These are phyloP conservation scores for Drosophila dunni DNA, from an alignment of 1,140 invertebrate genomes.

Conservation along the genomic window DNA sequence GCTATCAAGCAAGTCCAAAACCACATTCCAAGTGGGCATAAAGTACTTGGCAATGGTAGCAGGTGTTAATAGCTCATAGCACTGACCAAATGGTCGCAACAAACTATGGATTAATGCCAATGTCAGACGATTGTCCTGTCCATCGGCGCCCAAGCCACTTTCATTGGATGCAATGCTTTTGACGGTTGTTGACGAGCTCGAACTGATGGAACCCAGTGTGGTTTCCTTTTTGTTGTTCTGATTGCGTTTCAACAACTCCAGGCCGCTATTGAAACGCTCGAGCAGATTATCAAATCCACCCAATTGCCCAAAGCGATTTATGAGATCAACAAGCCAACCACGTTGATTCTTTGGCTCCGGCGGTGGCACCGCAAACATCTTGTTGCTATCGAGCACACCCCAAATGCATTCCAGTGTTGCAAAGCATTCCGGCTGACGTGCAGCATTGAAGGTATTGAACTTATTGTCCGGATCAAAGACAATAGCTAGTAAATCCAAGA, in stretches of 20 bases:
- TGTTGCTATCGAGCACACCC: conserved; percentile 79
- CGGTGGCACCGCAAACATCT: conserved; percentile 92
- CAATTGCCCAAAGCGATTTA: conserved; percentile 96
- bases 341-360: conserved; percentile 91
- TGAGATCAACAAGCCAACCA: conserved; percentile 98
- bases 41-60: conserved; percentile 96
- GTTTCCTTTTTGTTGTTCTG: conserved; percentile 57
- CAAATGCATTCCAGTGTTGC: conserved; percentile 85
- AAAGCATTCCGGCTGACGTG: conserved; percentile 92
- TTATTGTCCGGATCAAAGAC: conserved; percentile 97
- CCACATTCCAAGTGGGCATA: conserved; percentile 96
- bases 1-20: conserved; percentile 95
- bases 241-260: conserved; percentile 84
- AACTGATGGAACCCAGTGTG: conserved; percentile 42
- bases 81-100: conserved; percentile 95
- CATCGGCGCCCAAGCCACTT: conserved; percentile 46
- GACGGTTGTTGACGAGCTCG: conserved; percentile 49
- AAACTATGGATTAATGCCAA: conserved; percentile 93
- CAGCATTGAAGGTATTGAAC: conserved; percentile 97
- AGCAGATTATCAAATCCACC: conserved; percentile 95
- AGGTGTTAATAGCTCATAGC: conserved; percentile 95
- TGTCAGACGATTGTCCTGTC: conserved; percentile 86
- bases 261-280: conserved; percentile 91
- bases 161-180: conserved; percentile 66
- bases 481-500: conserved; percentile 96